Percentiles rank a stretch among this genome's conserved stretches.
These are phyloP conservation scores for Pipistrellus pipistrellus DNA, from an alignment of 2,797 vertebrate species.

Conservation along the genomic window DNA sequence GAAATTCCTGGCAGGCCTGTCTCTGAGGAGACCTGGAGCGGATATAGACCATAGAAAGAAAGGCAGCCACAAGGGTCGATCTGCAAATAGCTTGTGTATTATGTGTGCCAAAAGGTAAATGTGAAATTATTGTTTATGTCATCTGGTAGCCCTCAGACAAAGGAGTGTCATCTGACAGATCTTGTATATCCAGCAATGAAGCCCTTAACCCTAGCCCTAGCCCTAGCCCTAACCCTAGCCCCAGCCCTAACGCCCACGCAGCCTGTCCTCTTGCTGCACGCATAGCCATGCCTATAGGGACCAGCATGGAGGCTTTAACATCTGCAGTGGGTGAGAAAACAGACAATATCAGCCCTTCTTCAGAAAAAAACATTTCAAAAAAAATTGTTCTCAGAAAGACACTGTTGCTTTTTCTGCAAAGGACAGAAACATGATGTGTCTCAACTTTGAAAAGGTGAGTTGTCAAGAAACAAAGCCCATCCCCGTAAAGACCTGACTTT, in stretches of 20 bases:
- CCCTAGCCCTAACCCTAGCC: too few relatives aligned
- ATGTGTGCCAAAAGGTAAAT: background rate
- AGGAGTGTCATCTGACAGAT: conserved; percentile 71
- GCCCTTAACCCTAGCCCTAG: background rate
- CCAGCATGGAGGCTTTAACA: conserved; percentile 79
- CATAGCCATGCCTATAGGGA: conserved; percentile 76
- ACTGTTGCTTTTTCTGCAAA: conserved; percentile 9
- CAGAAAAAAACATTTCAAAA: conserved; percentile 78
- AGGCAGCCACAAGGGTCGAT: background rate
- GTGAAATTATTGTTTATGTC: background rate
- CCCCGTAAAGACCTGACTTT: background rate
- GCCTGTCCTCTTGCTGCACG: conserved; percentile 74
- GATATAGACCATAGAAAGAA: background rate
- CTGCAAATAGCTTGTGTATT: background rate
- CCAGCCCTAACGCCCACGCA: too few relatives aligned
- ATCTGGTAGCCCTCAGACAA: conserved; percentile 68
- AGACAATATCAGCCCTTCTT: conserved; percentile 78
- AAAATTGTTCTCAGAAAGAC: conserved; percentile 61
- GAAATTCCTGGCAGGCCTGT: background rate
- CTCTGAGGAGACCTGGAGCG: background rate
- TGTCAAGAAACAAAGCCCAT: background rate
- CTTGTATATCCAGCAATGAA: conserved; percentile 72
- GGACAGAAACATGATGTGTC: conserved; percentile 3
- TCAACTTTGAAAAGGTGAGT: background rate
- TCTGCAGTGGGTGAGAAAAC: conserved; percentile 80